These are phyloP conservation scores for Nipponia nippon DNA, from an alignment of 2,113 vertebrate species.

Conservation along the genomic window DNA sequence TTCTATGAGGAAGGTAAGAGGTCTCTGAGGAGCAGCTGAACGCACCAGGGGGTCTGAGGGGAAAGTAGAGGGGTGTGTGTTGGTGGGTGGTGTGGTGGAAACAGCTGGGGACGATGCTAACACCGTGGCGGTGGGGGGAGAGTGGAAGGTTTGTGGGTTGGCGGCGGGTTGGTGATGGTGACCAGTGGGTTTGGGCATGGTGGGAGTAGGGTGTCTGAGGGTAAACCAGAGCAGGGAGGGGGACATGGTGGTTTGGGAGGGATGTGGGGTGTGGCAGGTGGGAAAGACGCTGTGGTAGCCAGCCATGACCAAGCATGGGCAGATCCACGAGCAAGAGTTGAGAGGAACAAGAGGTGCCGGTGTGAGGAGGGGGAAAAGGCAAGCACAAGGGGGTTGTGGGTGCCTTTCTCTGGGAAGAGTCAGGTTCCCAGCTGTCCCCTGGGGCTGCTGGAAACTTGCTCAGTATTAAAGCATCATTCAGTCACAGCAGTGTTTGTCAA, in stretches of 20 bases:
- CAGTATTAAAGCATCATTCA: neutral
- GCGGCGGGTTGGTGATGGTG: neutral
- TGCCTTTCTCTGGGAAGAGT: neutral
- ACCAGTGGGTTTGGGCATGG: neutral
- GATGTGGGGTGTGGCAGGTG: accelerated
- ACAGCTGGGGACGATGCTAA: too few relatives aligned
- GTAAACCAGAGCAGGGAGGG: neutral
- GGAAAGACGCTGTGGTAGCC: neutral
- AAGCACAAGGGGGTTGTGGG: too few relatives aligned
- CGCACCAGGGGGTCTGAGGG: too few relatives aligned
- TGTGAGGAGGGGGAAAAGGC: neutral
- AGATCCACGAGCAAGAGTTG: neutral
- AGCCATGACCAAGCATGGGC: accelerated
- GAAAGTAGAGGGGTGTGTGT: too few relatives aligned
- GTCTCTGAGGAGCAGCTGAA: neutral
- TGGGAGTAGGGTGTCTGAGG: neutral
- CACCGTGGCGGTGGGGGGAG: neutral
- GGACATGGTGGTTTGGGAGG: too few relatives aligned
- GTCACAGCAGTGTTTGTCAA: neutral
- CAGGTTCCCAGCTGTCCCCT: neutral
- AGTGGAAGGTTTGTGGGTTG: neutral
- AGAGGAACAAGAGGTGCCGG: neutral
- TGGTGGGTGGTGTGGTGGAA: neutral
- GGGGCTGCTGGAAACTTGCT: neutral
- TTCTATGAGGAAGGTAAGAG: neutral